phyloP scores from a whole-genome alignment of 2,113 vertebrate species.

The Phrynocephalus versicolor region DNA sequence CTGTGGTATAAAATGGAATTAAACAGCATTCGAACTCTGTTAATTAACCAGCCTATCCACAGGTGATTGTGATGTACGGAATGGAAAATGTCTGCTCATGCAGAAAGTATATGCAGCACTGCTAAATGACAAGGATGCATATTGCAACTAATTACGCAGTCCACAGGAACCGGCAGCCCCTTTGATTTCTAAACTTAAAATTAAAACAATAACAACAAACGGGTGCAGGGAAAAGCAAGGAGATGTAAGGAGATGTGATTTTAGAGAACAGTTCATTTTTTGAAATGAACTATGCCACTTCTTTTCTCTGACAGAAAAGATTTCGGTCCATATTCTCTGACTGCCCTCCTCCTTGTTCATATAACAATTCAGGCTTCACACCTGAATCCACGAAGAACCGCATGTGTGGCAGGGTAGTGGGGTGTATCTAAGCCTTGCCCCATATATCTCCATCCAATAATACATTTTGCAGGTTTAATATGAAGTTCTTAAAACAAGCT shows the following conservation, averaged over 20 bases:
- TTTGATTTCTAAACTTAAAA: conserved; percentile 71
- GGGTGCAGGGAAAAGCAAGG: conserved; percentile 3
- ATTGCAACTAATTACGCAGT: conserved; percentile 67
- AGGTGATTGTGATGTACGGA: conserved; percentile 69
- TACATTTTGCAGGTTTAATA: too few species aligned
- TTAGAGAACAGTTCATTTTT: conserved; percentile 63
- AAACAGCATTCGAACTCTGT: conserved; percentile 60
- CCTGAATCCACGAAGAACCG: too few species aligned
- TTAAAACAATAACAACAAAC: conserved; percentile 37
- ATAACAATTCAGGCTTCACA: too few species aligned
- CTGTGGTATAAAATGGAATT: conserved; percentile 61
- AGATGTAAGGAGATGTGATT: conserved; percentile 54
- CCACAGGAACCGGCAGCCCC: conserved; percentile 57
- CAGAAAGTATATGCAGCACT: conserved; percentile 49
- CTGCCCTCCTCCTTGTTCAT: background rate
- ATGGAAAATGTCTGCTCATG: conserved; percentile 52
- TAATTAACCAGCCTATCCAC: conserved; percentile 73
- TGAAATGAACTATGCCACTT: conserved; percentile 66
- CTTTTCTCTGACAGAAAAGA: conserved; percentile 62
- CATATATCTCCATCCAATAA: too few species aligned
- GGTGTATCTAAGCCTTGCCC: too few species aligned
- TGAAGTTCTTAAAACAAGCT: too few species aligned
- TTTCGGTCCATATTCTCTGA: conserved; percentile 45
- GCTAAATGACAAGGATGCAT: conserved; percentile 55
- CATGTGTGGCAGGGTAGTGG: too few species aligned